These are phyloP conservation scores for Alcis repandata DNA, from an alignment of 2,888 invertebrate species.

Conservation along the genomic window DNA sequence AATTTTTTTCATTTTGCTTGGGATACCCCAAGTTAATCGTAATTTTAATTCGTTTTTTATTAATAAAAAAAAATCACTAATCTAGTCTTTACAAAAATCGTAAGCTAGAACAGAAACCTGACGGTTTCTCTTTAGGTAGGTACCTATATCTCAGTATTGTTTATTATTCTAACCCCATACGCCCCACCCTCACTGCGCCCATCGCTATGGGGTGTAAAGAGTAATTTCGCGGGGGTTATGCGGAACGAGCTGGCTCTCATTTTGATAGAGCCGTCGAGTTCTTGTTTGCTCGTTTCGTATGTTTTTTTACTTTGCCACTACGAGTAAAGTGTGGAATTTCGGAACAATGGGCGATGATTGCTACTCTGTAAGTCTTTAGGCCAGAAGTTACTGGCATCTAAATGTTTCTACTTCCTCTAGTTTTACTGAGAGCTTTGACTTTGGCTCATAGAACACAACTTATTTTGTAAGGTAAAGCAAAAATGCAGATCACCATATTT, in stretches of 20 bases:
- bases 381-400: background rate
- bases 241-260: constrained; percentile 38
- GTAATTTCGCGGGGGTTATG: constrained; percentile 54
- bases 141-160: background rate
- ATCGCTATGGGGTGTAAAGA: constrained; percentile 52
- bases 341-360: constrained; percentile 24
- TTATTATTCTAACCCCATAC: constrained; percentile 9
- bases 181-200: constrained; percentile 17
- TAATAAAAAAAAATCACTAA: no score
- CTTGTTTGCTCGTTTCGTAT: constrained; percentile 39
- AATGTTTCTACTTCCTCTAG: background rate
- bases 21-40: no score
- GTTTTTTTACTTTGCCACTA: constrained; percentile 30
- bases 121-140: background rate
- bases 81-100: background rate
- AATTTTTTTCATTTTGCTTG: no score
- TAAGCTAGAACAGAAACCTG: background rate
- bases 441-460: background rate
- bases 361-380: constrained; percentile 23
- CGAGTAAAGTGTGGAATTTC: constrained; percentile 30
- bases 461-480: no score
- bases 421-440: background rate
- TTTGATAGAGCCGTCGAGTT: constrained; percentile 41
- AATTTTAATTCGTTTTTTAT: no score
- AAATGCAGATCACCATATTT: no score